Evolutionary conservation across 2,113 vertebrate species (phyloP).

Genomic region (Triplophysa siluroides): DNA sequence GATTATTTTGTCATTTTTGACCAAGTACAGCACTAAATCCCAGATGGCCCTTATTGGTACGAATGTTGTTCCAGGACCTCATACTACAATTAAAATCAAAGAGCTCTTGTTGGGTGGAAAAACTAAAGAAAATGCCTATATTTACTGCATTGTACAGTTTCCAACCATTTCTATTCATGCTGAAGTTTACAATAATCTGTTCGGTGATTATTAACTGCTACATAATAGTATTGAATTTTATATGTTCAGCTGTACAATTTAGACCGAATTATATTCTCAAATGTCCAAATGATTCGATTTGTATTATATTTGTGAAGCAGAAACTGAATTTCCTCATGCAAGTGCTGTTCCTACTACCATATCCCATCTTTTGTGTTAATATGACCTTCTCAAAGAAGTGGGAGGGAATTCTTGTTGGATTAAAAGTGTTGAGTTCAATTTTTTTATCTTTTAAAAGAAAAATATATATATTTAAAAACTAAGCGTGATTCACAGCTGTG

Average conservation of each 20-base stretch:
- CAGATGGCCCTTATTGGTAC: too few relatives aligned
- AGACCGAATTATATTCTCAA: background rate
- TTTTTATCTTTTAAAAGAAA: background rate
- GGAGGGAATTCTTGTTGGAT: conserved; percentile 4
- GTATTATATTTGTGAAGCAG: background rate
- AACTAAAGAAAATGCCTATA: too few relatives aligned
- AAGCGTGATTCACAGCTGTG: background rate
- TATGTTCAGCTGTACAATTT: background rate
- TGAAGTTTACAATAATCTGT: too few relatives aligned
- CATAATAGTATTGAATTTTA: background rate
- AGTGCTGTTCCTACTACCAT: too few relatives aligned
- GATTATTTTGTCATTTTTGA: too few relatives aligned
- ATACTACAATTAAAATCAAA: too few relatives aligned
- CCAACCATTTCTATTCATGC: too few relatives aligned
- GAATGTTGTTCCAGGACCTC: too few relatives aligned
- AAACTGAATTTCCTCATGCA: background rate
- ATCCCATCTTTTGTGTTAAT: background rate
- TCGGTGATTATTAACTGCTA: too few relatives aligned
- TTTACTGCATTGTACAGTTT: too few relatives aligned
- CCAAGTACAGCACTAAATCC: too few relatives aligned
- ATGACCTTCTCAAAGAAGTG: background rate
- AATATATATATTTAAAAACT: background rate
- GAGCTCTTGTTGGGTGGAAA: too few relatives aligned
- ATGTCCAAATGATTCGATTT: background rate
- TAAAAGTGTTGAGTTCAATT: background rate